phyloP scores from a whole-genome alignment of 2,888 invertebrate species.

The Metopia argyrocephala region DNA sequence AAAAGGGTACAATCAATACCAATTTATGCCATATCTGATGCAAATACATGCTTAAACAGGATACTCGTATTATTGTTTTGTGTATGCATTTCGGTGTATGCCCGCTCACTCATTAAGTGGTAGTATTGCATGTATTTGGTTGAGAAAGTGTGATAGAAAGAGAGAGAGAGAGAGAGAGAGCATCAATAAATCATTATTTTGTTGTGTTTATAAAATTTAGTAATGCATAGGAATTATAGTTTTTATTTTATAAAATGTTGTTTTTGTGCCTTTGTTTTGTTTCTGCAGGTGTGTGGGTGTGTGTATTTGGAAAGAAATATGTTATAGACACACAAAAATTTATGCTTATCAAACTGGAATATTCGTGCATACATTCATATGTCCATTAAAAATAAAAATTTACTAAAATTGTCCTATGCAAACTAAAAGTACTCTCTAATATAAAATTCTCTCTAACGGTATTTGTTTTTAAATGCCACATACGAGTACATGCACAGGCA shows the following conservation, averaged over 20 bases:
- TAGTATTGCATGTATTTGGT: no score
- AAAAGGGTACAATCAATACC: no score
- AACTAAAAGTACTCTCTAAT: slow-evolving; percentile 26
- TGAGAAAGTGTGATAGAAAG: neutral
- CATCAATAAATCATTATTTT: slow-evolving; percentile 51
- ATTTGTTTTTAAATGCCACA: no score
- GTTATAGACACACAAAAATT: slow-evolving; percentile 67
- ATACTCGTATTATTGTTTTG: no score
- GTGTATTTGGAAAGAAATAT: slow-evolving; percentile 64
- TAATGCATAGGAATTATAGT: slow-evolving; percentile 66
- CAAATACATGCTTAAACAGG: no score
- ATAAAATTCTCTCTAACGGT: neutral
- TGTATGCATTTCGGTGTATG: no score
- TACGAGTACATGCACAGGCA: no score
- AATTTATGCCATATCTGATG: no score
- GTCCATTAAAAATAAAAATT: slow-evolving; percentile 15
- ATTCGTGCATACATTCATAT: no score
- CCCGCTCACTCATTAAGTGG: no score
- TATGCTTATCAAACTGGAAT: slow-evolving; percentile 42
- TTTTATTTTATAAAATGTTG: slow-evolving; percentile 37
- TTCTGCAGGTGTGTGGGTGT: slow-evolving; percentile 34
- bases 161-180: neutral
- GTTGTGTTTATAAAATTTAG: slow-evolving; percentile 53
- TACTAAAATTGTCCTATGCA: slow-evolving; percentile 3
- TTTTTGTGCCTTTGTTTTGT: neutral